These are phyloP conservation scores for Odiellus spinosus DNA, from an alignment of 2,888 invertebrate species.

Conservation along the genomic window DNA sequence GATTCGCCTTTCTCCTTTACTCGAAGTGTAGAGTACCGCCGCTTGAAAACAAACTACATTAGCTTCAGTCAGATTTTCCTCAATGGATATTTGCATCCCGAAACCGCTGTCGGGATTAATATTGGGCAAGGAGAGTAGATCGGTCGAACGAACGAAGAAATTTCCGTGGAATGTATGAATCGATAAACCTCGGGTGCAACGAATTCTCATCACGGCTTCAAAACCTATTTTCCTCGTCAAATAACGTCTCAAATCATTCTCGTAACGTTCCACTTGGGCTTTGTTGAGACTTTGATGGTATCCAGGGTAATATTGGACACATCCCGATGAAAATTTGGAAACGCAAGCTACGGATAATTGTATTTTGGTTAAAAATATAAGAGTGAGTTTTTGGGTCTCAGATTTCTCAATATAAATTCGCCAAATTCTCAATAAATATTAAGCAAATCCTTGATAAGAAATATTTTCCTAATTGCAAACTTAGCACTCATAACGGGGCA, in stretches of 20 bases:
- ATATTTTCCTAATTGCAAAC: no score
- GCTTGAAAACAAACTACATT: constrained; percentile 93
- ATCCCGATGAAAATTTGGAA: constrained; percentile 87
- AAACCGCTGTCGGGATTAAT: constrained; percentile 96
- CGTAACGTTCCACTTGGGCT: constrained; percentile 55
- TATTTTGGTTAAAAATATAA: no score
- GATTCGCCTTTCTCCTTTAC: constrained; percentile 87
- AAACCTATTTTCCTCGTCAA: constrained; percentile 93
- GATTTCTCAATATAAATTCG: no score
- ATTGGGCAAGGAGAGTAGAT: constrained; percentile 86
- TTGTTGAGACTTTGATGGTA: constrained; percentile 56
- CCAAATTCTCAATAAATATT: no score
- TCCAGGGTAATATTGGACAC: constrained; percentile 72
- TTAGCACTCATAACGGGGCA: no score
- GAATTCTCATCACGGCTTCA: constrained; percentile 93
- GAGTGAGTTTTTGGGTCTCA: no score
- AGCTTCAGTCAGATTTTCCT: constrained; percentile 70
- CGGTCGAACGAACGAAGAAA: constrained; percentile 96
- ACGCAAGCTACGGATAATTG: constrained; percentile 64
- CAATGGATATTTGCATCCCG: constrained; percentile 93
- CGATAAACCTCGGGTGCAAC: constrained; percentile 75
- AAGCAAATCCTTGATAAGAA: no score
- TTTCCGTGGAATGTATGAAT: constrained; percentile 99
- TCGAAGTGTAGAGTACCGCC: constrained; percentile 87
- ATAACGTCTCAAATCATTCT: constrained; percentile 65